These are phyloP conservation scores for Philaethria dido DNA, from an alignment of 2,888 invertebrate genomes.

Conservation along the genomic window DNA sequence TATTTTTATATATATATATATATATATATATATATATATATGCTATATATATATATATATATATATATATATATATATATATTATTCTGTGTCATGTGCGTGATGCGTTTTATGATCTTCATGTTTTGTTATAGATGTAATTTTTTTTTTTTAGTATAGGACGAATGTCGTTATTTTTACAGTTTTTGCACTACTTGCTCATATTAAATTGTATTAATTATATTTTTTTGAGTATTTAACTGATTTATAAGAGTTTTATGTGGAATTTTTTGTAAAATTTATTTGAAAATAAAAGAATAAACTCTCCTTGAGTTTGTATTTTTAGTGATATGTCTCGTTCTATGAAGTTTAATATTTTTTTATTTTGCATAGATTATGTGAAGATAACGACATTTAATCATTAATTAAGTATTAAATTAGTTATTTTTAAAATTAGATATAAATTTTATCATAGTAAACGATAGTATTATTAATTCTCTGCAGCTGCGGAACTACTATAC, in stretches of 20 bases:
- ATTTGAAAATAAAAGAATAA: no score
- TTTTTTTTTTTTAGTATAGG: background rate
- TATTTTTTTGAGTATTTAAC: no score
- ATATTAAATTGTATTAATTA: no score
- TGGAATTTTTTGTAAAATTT: no score
- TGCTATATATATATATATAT: constrained; percentile 2
- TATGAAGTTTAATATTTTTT: no score
- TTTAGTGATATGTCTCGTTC: no score
- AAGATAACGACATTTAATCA: constrained; percentile 9
- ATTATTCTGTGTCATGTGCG: background rate
- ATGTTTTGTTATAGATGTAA: background rate
- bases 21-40: background rate
- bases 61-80: constrained; percentile 1
- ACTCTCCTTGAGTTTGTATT: no score
- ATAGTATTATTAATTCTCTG: constrained; percentile 44
- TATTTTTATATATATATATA: constrained; percentile 5
- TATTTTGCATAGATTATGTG: no score
- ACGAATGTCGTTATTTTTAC: constrained; percentile 8
- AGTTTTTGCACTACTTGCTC: no score
- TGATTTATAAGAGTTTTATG: no score
- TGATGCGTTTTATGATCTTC: constrained; percentile 28
- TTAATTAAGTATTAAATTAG: background rate
- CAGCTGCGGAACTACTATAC: constrained; percentile 75
- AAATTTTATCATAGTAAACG: constrained; percentile 8
- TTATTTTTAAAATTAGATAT: background rate